phyloP scores from a whole-genome alignment of 2,113 vertebrate species.

The Eublepharis macularius region DNA sequence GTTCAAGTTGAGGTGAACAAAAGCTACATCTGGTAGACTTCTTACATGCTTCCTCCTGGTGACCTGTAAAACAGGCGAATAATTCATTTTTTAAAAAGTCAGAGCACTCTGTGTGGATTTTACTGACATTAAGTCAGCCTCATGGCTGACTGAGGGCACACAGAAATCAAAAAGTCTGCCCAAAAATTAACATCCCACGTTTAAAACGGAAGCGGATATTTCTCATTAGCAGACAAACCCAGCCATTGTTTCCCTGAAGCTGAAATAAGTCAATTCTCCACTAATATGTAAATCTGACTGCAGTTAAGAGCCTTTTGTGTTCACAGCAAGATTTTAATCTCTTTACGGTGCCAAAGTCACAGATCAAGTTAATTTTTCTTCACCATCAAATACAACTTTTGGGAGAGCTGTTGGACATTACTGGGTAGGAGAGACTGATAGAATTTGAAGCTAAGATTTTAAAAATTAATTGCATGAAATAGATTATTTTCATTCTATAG shows the following conservation, averaged over 20 bases:
- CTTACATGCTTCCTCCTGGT: constrained; percentile 37
- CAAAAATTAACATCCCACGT: background rate
- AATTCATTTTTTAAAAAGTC: fast-evolving
- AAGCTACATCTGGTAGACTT: constrained; percentile 49
- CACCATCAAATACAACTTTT: fast-evolving
- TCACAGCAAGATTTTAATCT: background rate
- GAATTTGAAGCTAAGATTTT: constrained; percentile 61
- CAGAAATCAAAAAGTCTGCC: background rate
- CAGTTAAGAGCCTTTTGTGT: background rate
- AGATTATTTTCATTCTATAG: background rate
- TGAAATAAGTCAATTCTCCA: background rate
- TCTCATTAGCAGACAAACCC: constrained; percentile 29
- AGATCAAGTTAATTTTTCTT: background rate
- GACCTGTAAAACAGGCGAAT: constrained; percentile 26
- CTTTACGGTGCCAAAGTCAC: background rate
- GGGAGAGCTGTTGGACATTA: constrained; percentile 22
- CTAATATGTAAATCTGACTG: background rate
- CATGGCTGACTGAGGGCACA: background rate
- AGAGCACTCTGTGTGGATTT: background rate
- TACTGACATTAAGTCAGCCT: background rate
- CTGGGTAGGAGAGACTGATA: background rate
- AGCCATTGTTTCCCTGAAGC: background rate
- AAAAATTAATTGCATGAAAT: background rate
- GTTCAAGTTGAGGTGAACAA: constrained; percentile 51
- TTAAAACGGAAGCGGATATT: background rate